Conservation (phyloP, 2,113 vertebrate species). For the Vicugna pacos region DNA sequence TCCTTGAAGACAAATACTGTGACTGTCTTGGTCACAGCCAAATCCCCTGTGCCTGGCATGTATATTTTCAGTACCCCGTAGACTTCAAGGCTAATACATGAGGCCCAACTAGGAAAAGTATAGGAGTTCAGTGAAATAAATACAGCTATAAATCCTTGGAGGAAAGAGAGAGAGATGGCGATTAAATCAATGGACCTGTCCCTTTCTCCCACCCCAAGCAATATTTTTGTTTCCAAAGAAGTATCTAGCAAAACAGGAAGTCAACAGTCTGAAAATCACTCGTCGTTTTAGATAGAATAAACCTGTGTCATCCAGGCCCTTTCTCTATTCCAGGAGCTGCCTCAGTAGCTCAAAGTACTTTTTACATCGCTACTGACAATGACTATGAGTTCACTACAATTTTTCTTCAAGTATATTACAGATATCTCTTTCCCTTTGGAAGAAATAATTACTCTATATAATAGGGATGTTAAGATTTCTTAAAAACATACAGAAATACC, state of each 20-base stretch:
- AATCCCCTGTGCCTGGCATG: not conserved
- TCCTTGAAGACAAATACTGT: not conserved
- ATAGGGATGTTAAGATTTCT: conserved; percentile 37
- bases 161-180: not conserved
- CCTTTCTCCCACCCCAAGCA: not conserved
- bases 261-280: not conserved
- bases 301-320: not conserved
- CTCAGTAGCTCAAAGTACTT: not conserved
- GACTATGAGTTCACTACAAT: not conserved
- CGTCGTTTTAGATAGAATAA: not conserved
- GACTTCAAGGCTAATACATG: not conserved
- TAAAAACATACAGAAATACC: conserved; percentile 57
- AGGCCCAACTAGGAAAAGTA: not conserved
- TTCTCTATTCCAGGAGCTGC: not conserved
- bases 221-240: conserved; percentile 32
- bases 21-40: not conserved
- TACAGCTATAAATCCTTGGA: not conserved
- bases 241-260: not conserved
- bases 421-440: not conserved
- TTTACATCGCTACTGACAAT: not conserved
- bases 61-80: not conserved
- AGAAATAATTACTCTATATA: conserved; percentile 25
- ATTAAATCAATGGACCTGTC: not conserved
- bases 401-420: conserved; percentile 26
- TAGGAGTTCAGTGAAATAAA: not conserved